A percentile compares a stretch with the other conserved stretches of the same genome.
Evolutionary conservation across 2,888 invertebrate genomes (phyloP).

Genomic region (Margaritifera margaritifera): DNA sequence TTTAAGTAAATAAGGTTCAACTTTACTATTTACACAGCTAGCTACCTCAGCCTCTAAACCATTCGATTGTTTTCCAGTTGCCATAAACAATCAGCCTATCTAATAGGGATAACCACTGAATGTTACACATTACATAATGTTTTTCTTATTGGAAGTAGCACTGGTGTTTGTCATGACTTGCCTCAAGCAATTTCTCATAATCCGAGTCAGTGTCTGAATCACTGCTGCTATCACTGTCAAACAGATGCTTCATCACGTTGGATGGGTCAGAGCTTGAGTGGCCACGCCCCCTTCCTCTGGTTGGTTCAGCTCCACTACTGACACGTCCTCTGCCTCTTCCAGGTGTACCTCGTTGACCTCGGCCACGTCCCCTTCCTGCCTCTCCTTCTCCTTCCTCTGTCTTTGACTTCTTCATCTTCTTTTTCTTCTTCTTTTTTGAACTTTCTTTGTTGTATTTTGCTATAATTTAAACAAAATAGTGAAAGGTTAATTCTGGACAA

Average conservation of each 20-base stretch:
- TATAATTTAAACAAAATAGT: slow-evolving; percentile 24
- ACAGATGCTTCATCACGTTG: slow-evolving; percentile 1
- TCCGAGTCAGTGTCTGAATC: slow-evolving; percentile 37
- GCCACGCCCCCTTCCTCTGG: not conserved
- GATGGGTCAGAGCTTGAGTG: not conserved
- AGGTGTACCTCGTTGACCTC: slow-evolving; percentile 14
- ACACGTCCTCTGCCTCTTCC: not conserved
- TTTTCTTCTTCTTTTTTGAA: slow-evolving; percentile 56
- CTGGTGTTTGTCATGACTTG: slow-evolving; percentile 7
- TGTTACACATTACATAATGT: too few relatives aligned
- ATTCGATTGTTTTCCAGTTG: too few relatives aligned
- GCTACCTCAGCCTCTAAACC: too few relatives aligned
- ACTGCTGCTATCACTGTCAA: slow-evolving; percentile 26
- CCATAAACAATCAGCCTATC: too few relatives aligned
- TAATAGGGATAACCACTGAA: too few relatives aligned
- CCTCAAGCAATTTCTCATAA: slow-evolving; percentile 18
- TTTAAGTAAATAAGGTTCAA: too few relatives aligned
- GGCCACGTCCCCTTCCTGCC: slow-evolving; percentile 11
- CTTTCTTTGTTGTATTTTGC: slow-evolving; percentile 71
- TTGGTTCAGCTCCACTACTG: not conserved
- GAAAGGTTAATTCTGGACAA: too few relatives aligned
- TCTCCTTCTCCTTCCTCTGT: slow-evolving; percentile 4
- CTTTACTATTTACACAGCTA: too few relatives aligned
- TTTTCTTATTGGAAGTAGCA: too few relatives aligned
- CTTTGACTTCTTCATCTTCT: slow-evolving; percentile 29